Conservation (phyloP, 2,888 invertebrate genomes). For the Calameuta filiformis region DNA sequence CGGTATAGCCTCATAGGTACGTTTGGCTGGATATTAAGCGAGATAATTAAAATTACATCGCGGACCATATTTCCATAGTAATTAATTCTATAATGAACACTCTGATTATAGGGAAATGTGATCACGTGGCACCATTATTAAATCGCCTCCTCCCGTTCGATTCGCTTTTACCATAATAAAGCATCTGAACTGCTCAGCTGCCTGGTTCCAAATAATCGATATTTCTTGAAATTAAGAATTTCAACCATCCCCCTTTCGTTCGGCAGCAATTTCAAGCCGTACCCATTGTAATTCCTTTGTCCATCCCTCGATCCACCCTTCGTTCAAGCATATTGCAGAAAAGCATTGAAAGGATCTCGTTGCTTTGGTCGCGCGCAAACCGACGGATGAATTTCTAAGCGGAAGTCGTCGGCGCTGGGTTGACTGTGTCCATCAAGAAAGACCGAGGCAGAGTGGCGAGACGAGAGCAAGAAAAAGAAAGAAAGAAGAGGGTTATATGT, state of each 20-base stretch:
- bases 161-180: neutral
- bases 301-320: neutral
- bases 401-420: neutral
- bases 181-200: neutral
- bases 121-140: neutral
- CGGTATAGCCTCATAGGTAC: neutral
- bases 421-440: neutral
- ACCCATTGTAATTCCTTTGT: neutral
- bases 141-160: neutral
- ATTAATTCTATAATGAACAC: slow-evolving; percentile 3
- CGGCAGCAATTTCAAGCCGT: neutral
- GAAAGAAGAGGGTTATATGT: neutral
- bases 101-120: neutral
- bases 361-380: neutral
- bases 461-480: neutral
- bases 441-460: neutral
- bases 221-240: neutral
- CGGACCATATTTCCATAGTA: slow-evolving; percentile 1
- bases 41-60: slow-evolving; percentile 5
- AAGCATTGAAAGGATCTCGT: neutral
- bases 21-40: neutral
- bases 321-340: neutral
- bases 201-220: neutral
- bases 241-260: neutral
- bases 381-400: neutral